Percentiles rank a stretch among this genome's conserved stretches.
phyloP scores from a whole-genome alignment of 2,797 vertebrate genomes.

The Zalophus californianus region DNA sequence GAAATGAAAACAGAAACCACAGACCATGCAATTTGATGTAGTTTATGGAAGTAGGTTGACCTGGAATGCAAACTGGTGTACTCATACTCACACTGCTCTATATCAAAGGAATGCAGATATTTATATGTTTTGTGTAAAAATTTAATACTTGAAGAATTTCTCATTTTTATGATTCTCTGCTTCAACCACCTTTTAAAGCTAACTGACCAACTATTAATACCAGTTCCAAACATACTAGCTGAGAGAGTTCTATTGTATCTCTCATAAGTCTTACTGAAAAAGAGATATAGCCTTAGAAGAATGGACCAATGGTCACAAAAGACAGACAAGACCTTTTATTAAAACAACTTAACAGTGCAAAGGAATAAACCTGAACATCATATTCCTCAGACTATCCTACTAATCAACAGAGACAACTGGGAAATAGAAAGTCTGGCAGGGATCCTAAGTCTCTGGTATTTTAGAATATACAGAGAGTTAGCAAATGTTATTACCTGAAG shows the following conservation, averaged over 20 bases:
- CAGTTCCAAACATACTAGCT: neutral
- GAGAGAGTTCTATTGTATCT: neutral
- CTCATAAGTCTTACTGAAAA: neutral
- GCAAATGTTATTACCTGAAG: neutral
- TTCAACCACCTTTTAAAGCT: neutral
- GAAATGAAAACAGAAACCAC: constrained; percentile 53
- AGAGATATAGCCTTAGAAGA: neutral
- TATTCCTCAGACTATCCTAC: neutral
- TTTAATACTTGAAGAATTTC: constrained; percentile 9
- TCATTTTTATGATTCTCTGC: neutral
- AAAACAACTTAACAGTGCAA: neutral
- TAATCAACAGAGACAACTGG: neutral
- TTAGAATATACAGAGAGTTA: neutral
- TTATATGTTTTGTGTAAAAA: neutral
- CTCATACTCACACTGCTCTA: neutral
- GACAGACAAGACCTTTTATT: neutral
- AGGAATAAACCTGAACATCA: neutral
- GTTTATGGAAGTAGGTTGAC: neutral
- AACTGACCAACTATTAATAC: neutral
- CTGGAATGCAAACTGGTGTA: neutral
- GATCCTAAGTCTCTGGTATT: neutral
- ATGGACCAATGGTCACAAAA: neutral
- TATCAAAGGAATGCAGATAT: neutral
- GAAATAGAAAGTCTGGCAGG: neutral
- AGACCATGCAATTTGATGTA: neutral